Conservation (phyloP, 2,888 invertebrate genomes). For the Molanna angustata region DNA sequence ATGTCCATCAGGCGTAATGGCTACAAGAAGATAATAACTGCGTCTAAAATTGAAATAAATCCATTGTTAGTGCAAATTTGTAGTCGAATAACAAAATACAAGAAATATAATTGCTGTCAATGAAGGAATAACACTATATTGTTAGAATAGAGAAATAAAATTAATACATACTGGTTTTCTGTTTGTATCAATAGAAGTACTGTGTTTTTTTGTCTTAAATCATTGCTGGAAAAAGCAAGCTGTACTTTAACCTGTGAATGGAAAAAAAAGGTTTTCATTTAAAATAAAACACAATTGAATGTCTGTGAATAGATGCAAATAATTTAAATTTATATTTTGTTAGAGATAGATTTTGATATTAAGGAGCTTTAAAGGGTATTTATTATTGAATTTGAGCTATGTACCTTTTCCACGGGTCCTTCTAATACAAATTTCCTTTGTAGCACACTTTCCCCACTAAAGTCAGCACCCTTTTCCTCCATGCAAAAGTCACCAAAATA, state of each 20-base stretch:
- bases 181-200: constrained; percentile 78
- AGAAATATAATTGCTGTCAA: background rate
- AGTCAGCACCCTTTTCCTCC: constrained; percentile 87
- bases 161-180: constrained; percentile 66
- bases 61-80: background rate
- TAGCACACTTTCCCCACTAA: constrained; percentile 81
- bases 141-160: constrained; percentile 12
- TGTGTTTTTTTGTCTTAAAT: constrained; percentile 74
- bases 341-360: no score
- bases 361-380: no score
- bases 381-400: no score
- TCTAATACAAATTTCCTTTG: constrained; percentile 73
- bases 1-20: constrained; percentile 79
- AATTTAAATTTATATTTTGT: no score
- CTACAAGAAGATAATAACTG: constrained; percentile 79
- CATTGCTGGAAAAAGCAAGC: constrained; percentile 82
- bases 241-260: constrained; percentile 71
- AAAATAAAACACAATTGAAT: no score
- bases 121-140: background rate
- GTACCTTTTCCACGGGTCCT: constrained; percentile 63
- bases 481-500: constrained; percentile 86
- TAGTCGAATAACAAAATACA: constrained; percentile 31
- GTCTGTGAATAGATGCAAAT: no score
- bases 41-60: constrained; percentile 51
- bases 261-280: no score